Base-by-base conservation (phyloP, 2,888 invertebrate genomes). In the Agrochola lychnidis region DNA sequence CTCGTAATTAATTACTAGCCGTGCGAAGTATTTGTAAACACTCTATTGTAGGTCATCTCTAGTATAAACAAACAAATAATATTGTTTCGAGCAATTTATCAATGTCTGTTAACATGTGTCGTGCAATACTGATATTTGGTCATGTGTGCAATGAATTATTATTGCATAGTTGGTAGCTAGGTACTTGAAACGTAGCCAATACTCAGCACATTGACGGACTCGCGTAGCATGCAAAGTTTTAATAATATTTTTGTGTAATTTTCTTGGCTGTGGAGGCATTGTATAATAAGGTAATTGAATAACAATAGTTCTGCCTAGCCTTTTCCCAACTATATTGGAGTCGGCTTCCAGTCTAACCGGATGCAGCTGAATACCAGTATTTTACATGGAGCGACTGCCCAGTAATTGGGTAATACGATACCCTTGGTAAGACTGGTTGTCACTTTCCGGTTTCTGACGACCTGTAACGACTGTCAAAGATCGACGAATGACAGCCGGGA, bases 111-210 rank as follows among this genome's bases (percentile, higher is more conserved):
- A 53, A n/a, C 42, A 67, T 82, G 40, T 78, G 76, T 45, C 70
- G 61, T 75, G 71, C 68, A 69, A 63, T 72, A 63, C 53, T 69
- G 66, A 67, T 79, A 70, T 77, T 80, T 63, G 40, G 69, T 72
- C 67, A 67, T 67, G 74, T 76, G 59, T 67, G 67, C 56, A 16
- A 63, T 78, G 78, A 72, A 74, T 81, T 74, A 64, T 77, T 70
- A 69, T 73, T 73, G 70, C 45, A 63, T 74, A 36, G 51, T 68
- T 12, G 36, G 16, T 36, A n/a, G 10, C 9, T n/a, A 36, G n/a
- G 59, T 51, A 71, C 51, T 86, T 85, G 81, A 84, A 74, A 72
- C 75, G n/a, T 48, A 79, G 84, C 87, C 87, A 85, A 83, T 63
- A 66, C 30, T 48, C n/a, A 14, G 63, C 12, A 53, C 57, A 62